A percentile compares a stretch with the other conserved stretches of the same genome.
These are phyloP conservation scores for Cantharis rustica DNA, from an alignment of 2,888 invertebrate genomes.

Conservation along the genomic window DNA sequence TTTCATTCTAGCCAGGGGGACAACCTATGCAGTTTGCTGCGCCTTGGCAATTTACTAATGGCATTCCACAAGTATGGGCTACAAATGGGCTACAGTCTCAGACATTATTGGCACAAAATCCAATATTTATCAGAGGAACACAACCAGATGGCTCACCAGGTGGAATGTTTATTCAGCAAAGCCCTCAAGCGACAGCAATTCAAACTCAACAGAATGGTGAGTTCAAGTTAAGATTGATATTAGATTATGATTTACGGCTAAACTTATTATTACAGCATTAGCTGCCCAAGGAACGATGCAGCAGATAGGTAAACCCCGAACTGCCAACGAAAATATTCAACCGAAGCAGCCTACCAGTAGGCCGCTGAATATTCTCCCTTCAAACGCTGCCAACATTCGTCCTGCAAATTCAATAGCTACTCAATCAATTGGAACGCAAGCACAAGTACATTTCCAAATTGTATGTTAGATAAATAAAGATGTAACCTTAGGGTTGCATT, in stretches of 20 bases:
- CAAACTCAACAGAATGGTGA: conserved; percentile 71
- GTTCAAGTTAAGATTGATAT: conserved; percentile 40
- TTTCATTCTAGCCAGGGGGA: conserved; percentile 59
- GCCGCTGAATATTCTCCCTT: conserved; percentile 56
- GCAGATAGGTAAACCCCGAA: conserved; percentile 58
- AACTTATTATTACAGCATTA: conserved; percentile 46
- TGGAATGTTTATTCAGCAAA: conserved; percentile 83
- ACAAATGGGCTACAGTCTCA: conserved; percentile 71
- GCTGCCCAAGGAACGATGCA: conserved; percentile 57
- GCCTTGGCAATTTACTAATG: conserved; percentile 77
- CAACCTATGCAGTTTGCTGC: conserved; percentile 77
- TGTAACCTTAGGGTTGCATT: neutral
- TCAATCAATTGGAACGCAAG: conserved; percentile 69
- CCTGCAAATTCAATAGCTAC: conserved; percentile 85
- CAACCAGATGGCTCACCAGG: conserved; percentile 73
- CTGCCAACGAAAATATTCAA: conserved; percentile 61
- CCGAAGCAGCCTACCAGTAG: conserved; percentile 57
- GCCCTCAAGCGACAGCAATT: conserved; percentile 68
- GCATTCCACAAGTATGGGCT: conserved; percentile 78
- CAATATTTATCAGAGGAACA: conserved; percentile 80
- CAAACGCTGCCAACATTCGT: conserved; percentile 66
- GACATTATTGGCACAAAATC: conserved; percentile 74
- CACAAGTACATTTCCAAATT: conserved; percentile 55
- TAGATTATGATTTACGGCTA: neutral
- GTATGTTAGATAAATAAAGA: conserved; percentile 19